Evolutionary conservation across 2,113 vertebrate genomes (phyloP), one percentile per base, ranked within the genome.

Genomic region (Zosterops lateralis): DNA sequence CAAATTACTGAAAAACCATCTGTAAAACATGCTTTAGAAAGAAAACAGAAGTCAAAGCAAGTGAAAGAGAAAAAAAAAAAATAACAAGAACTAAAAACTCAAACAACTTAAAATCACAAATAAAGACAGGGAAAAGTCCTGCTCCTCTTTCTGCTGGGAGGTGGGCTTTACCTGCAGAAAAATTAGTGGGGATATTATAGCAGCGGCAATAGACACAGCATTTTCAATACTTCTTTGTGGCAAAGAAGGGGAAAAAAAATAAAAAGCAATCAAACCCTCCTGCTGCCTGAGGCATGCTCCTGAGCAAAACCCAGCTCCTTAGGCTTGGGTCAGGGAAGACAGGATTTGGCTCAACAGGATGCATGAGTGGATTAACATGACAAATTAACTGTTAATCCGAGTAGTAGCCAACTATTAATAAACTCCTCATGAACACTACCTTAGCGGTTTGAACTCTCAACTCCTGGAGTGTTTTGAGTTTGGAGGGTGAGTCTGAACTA

Each of bases 301-400:
- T 77, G 31, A 89, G 60, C 32, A 92, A 92, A 89, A 40, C 73
- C 20, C 77, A 72, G 66, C 11, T 86, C 36, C 50, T 84, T 71
- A 60, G 40, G 14, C 17, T 80, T 66, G 34, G 26, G 45, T 84
- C 36, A 64, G 10, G 61, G 89, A 90, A 87, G 73, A 71, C 73
- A 78, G 77, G 77, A 93, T 94, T 94, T 94, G 45, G 53, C 62
- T 92, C 58, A 89, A 84, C 44, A 92, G 76, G 86, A 90, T 75
- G 36, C 72, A 80, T 81, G 86, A 92, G 53, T 61, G 62, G 83
- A 86, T 94, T 92, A 95, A 84, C 80, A 93, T 84, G 89, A 89
- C 76, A 95, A 96, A 96, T 94, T 94, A 94, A 90, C 85, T 90
- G 83, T 82, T 96, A 94, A 93, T 95, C 94, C 89, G 12, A 76